Conservation (phyloP, 1,140 invertebrate genomes). For the Drosophila tani region DNA sequence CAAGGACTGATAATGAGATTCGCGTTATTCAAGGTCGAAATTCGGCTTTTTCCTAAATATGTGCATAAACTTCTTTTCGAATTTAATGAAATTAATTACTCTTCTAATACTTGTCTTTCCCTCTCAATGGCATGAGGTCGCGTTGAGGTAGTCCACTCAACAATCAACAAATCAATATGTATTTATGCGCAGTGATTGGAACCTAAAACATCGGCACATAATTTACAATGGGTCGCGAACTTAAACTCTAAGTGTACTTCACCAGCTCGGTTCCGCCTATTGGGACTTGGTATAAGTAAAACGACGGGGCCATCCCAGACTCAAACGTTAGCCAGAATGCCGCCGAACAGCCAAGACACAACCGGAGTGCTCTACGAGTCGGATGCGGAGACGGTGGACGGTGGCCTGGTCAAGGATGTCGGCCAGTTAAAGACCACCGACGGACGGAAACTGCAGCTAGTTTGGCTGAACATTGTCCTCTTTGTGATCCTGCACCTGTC, state of each 20-base stretch:
- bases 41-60: background rate
- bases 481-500: constrained; percentile 93
- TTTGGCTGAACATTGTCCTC: constrained; percentile 96
- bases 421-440: constrained; percentile 82
- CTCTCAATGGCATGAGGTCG: too few relatives aligned
- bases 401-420: constrained; percentile 84
- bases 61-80: background rate
- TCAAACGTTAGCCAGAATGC: constrained; percentile 23
- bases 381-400: constrained; percentile 86
- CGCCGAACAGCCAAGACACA: constrained; percentile 57
- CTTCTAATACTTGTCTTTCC: background rate
- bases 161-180: background rate
- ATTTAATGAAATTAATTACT: background rate
- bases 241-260: background rate
- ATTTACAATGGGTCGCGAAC: background rate
- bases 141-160: constrained; percentile 1
- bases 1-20: background rate
- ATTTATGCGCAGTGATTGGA: background rate
- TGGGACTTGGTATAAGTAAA: constrained; percentile 13
- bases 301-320: background rate
- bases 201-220: too few relatives aligned
- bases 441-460: constrained; percentile 87
- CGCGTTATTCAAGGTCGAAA: background rate
- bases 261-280: background rate
- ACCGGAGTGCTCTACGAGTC: constrained; percentile 88